Conservation (phyloP, 2,797 vertebrate species). For the Anguilla obscura region DNA sequence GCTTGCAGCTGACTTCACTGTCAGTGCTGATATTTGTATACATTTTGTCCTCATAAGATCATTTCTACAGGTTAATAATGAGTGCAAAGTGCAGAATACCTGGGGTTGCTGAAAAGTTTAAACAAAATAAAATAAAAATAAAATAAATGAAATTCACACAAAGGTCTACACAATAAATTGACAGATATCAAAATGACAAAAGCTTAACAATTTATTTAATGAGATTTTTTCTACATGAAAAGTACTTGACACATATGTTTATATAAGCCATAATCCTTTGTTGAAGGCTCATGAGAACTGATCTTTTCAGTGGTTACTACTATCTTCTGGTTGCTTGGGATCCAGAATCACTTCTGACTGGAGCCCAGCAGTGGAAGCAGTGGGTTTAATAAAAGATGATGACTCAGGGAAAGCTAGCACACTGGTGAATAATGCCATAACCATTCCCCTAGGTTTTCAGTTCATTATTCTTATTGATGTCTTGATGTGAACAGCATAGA, state of each 20-base stretch:
- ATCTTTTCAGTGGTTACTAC: not conserved
- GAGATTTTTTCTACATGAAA: too few species aligned
- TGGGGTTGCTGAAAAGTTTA: not conserved
- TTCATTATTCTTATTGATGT: conserved; percentile 5
- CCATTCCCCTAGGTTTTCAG: not conserved
- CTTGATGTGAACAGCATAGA: not conserved
- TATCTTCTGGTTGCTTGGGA: not conserved
- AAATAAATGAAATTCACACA: not conserved
- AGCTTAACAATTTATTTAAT: too few species aligned
- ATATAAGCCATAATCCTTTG: too few species aligned
- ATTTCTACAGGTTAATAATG: not conserved
- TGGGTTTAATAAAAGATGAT: conserved; percentile 9
- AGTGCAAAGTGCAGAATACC: not conserved
- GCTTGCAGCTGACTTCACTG: not conserved
- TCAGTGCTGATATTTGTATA: not conserved
- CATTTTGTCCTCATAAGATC: not conserved
- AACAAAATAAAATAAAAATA: not conserved
- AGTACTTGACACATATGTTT: too few species aligned
- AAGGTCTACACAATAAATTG: not conserved
- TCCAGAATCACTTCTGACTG: not conserved
- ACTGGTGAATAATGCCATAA: conserved; percentile 3
- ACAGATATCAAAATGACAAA: too few species aligned
- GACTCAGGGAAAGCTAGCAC: not conserved
- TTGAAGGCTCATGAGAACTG: too few species aligned
- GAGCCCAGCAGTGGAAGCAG: not conserved